These are phyloP conservation scores for Bombus ignitus DNA, from an alignment of 1,140 invertebrate species.

Conservation along the genomic window DNA sequence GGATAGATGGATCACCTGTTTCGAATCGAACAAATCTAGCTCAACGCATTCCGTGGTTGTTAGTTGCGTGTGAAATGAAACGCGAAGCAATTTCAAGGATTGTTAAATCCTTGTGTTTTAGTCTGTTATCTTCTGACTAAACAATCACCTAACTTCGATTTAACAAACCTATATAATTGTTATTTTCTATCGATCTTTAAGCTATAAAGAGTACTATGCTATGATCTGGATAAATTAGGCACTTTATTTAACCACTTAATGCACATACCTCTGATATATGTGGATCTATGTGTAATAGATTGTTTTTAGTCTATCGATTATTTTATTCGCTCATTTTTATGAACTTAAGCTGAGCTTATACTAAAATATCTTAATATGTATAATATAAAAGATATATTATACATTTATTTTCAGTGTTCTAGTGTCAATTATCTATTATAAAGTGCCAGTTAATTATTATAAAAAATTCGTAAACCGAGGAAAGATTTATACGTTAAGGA, in stretches of 20 bases:
- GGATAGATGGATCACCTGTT: slow-evolving; percentile 40
- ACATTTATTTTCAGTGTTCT: background rate
- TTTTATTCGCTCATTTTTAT: background rate
- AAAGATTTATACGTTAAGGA: background rate
- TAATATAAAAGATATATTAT: background rate
- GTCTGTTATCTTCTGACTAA: background rate
- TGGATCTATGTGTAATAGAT: too few relatives aligned
- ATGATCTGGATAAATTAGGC: background rate
- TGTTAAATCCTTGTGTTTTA: background rate
- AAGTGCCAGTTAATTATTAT: background rate
- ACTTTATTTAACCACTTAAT: background rate
- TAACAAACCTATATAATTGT: background rate
- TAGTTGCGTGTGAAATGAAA: slow-evolving; percentile 4
- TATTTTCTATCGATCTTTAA: background rate
- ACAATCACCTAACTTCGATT: background rate
- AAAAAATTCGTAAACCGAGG: too few relatives aligned
- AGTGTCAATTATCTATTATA: too few relatives aligned
- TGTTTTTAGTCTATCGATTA: background rate
- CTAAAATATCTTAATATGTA: background rate
- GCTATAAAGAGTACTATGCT: background rate
- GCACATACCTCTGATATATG: too few relatives aligned
- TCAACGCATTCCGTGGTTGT: background rate
- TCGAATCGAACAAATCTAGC: background rate
- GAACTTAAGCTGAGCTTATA: background rate
- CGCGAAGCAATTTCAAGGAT: background rate